These are phyloP conservation scores for Seladonia tumulorum DNA, from an alignment of 2,888 invertebrate species.

Conservation along the genomic window DNA sequence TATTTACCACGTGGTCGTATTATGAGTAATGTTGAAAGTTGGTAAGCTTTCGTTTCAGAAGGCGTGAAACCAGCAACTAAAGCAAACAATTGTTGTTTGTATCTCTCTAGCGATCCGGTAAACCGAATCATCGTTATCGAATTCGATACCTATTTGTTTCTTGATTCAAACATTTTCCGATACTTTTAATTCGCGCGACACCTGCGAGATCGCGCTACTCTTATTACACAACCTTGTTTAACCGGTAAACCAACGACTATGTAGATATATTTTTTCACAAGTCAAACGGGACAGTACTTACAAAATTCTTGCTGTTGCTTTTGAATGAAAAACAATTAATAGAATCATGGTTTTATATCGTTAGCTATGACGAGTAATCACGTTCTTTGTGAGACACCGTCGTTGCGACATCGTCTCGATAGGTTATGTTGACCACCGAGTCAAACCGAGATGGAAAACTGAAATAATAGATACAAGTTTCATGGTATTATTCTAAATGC, in stretches of 20 bases:
- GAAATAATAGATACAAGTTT: background rate
- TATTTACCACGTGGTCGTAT: slow-evolving; percentile 11
- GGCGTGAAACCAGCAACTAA: slow-evolving; percentile 20
- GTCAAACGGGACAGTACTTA: background rate
- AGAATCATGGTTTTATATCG: background rate
- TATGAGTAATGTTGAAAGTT: slow-evolving; percentile 47
- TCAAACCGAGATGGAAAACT: background rate
- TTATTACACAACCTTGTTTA: slow-evolving; percentile 20
- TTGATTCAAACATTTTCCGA: slow-evolving; percentile 8
- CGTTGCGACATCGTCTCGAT: background rate
- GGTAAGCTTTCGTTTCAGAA: slow-evolving; percentile 1
- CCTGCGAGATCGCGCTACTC: slow-evolving; percentile 16
- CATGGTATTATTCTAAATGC: background rate
- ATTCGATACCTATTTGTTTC: slow-evolving; percentile 24
- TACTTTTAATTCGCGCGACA: background rate
- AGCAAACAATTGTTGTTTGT: slow-evolving; percentile 16
- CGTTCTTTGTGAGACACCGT: background rate
- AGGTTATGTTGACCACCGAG: slow-evolving; percentile 22
- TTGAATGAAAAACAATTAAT: background rate
- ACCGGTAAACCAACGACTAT: background rate
- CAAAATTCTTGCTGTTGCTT: background rate
- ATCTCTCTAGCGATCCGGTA: background rate
- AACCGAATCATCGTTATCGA: background rate
- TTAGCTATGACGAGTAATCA: background rate
- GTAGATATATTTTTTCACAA: background rate